phyloP scores from a whole-genome alignment of 2,797 vertebrate genomes.

The Alouatta caraya region DNA sequence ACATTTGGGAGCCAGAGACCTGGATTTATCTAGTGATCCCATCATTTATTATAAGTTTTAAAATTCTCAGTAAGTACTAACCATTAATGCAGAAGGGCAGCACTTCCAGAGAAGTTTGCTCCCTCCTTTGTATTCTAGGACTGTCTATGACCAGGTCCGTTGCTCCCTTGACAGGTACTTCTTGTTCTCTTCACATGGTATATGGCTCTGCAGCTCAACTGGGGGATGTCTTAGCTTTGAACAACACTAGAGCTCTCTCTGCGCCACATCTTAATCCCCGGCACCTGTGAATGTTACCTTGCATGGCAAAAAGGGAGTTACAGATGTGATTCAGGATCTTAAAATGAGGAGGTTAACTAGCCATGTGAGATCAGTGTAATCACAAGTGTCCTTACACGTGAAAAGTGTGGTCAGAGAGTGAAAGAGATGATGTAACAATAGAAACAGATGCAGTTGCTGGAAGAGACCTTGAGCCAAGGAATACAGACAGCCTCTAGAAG shows the following conservation, averaged over 20 bases:
- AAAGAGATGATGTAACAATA: neutral
- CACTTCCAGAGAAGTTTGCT: neutral
- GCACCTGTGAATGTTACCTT: neutral
- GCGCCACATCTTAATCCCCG: neutral
- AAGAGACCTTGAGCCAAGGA: neutral
- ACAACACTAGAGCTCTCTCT: neutral
- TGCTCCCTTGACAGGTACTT: neutral
- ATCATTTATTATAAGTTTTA: neutral
- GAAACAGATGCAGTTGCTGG: neutral
- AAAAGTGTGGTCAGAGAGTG: neutral
- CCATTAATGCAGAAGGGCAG: neutral
- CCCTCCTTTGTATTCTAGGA: neutral
- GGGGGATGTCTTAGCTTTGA: neutral
- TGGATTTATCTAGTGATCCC: neutral
- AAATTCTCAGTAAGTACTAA: neutral
- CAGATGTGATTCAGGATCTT: neutral
- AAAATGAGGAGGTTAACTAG: neutral
- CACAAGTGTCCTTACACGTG: neutral
- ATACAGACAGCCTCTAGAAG: neutral
- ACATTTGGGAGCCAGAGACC: neutral
- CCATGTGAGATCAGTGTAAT: neutral
- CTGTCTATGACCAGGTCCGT: neutral
- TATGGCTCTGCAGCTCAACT: neutral
- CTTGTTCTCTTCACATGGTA: accelerated
- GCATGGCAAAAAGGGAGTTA: neutral